Base-by-base conservation (phyloP, 1,140 invertebrate genomes). In the Diorhabda sublineata region DNA sequence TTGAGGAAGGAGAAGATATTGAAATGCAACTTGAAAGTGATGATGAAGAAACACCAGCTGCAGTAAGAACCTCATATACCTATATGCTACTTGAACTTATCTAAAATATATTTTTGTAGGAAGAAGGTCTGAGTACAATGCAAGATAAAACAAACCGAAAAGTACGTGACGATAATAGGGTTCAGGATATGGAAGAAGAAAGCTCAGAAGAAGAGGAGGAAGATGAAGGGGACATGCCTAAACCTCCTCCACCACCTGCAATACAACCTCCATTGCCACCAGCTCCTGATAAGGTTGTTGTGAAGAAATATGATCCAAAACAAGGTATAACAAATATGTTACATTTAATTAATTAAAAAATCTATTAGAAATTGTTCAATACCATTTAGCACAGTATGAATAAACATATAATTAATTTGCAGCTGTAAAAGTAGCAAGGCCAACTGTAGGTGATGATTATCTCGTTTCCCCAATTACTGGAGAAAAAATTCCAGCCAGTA, bases 271-370 rank as follows among this genome's bases (percentile, higher is more conserved):
- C 83, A 5, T 82, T 96, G 61, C 94, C 95, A 9, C 90, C 95
- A 7, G 90, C 93, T 1, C 93, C 94, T 42, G 96, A 97, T 78
- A 95, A 97, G 78, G 96, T 99, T 58, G 87, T 99, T 45, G 95
- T 99, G 66, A 95, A 96, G 77, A 97, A 97, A 81, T 99, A 99
- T 79, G 94, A 99, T 89, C 98, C 98, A 0, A 98, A 98, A 84
- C 91, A 90, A 79, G 82, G 82, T 81, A 81, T 56, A 26, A 26
- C 26, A 26, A 26, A 26, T 26, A 26, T 26, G 26, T 26, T 26
- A 26, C 26, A 26, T 26, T 26, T 26, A 26, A 26, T 26, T 26
- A 26, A 26, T 26, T 26, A 26, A 26, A 26, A 26, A 26, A 26
- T 26, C 26, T 26, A 26, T 26, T 26, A 26, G 26, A 26, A 26